These are phyloP conservation scores for Atherinosoma microstoma DNA, from an alignment of 2,797 vertebrate species.

Conservation along the genomic window DNA sequence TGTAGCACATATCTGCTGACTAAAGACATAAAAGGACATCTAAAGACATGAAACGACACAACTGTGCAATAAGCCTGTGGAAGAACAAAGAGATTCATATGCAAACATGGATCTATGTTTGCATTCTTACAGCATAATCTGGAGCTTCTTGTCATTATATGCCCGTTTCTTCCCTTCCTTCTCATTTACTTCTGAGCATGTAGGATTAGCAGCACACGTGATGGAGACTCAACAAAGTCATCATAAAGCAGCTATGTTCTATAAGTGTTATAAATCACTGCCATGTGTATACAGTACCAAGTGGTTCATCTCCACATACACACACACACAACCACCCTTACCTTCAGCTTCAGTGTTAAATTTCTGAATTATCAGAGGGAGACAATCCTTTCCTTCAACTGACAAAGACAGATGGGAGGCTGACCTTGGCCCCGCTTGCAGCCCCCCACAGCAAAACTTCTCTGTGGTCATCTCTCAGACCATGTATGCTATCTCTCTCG, in stretches of 20 bases:
- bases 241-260: slow-evolving; percentile 49
- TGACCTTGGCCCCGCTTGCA: slow-evolving; percentile 3
- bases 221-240: slow-evolving; percentile 71
- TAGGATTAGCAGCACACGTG: slow-evolving; percentile 42
- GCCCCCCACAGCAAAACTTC: slow-evolving; percentile 54
- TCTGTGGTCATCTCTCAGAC: slow-evolving; percentile 61
- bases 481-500: slow-evolving; percentile 33
- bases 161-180: slow-evolving; percentile 7
- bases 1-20: not conserved
- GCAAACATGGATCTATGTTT: not conserved
- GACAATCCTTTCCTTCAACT: slow-evolving; percentile 50
- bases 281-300: slow-evolving; percentile 21
- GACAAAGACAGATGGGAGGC: slow-evolving; percentile 70
- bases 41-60: not conserved
- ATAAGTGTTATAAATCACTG: slow-evolving; percentile 75
- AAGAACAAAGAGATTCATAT: not conserved
- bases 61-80: not conserved
- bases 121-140: not conserved
- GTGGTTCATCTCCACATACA: slow-evolving; percentile 20
- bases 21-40: not conserved
- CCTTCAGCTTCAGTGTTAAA: slow-evolving; percentile 30
- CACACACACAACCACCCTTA: slow-evolving; percentile 32
- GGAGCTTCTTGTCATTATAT: not conserved
- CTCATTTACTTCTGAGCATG: slow-evolving; percentile 19
- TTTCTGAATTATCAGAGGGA: slow-evolving; percentile 53